Percentiles rank a stretch among this genome's conserved stretches.
Conservation (phyloP, 2,113 vertebrate genomes). For the Sapajus apella region DNA sequence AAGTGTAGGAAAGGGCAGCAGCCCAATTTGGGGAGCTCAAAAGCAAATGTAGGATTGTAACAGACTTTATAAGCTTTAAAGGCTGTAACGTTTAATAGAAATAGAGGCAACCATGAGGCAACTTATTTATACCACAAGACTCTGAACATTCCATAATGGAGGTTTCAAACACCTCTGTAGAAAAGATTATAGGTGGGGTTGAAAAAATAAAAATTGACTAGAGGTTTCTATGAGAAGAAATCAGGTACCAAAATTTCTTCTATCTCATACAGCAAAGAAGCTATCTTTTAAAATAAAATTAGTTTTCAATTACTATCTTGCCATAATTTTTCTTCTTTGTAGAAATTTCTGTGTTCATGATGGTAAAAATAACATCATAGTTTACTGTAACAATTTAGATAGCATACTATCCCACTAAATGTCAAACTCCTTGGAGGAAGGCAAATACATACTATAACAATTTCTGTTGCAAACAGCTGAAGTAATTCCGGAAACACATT, state of each 20-base stretch:
- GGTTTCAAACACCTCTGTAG: not conserved
- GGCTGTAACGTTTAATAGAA: not conserved
- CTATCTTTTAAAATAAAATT: not conserved
- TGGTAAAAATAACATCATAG: not conserved
- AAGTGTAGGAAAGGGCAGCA: not conserved
- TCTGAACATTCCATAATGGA: not conserved
- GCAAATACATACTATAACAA: not conserved
- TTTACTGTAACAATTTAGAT: constrained; percentile 16
- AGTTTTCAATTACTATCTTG: not conserved
- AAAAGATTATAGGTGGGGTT: not conserved
- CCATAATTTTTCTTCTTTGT: not conserved
- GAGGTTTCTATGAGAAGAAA: not conserved
- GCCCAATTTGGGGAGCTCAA: not conserved
- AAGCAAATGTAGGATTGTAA: not conserved
- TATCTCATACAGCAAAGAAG: not conserved
- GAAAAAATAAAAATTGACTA: not conserved
- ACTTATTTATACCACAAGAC: not conserved
- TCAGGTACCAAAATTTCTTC: not conserved
- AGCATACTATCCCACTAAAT: not conserved
- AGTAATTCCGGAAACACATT: not conserved
- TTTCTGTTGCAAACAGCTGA: not conserved
- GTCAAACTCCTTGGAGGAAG: not conserved
- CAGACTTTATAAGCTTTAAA: not conserved
- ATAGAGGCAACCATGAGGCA: not conserved
- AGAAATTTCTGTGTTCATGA: not conserved